Evolutionary conservation across 2,113 vertebrate species (phyloP).

Genomic region (Marcusenius ussheri): DNA sequence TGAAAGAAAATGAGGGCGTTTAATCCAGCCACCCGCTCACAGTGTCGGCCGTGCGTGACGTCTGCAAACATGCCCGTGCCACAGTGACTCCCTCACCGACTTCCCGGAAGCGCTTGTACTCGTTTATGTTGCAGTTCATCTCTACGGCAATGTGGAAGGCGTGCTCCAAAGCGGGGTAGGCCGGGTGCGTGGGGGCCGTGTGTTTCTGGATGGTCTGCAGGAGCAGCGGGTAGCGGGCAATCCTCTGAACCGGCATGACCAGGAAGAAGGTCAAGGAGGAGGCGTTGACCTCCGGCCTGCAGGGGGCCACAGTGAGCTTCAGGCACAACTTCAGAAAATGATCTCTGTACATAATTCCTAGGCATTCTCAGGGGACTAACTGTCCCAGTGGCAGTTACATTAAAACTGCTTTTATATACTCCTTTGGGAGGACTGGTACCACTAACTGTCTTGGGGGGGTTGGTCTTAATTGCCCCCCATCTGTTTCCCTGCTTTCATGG

Average conservation of each 20-base stretch:
- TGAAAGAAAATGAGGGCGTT: background rate
- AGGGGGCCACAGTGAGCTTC: background rate
- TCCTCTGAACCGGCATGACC: slow-evolving; percentile 86
- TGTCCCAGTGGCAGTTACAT: background rate
- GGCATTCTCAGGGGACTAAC: background rate
- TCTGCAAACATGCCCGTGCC: no score
- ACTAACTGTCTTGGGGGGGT: background rate
- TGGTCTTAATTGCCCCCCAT: background rate
- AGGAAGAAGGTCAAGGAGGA: slow-evolving; percentile 84
- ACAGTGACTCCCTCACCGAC: slow-evolving; percentile 68
- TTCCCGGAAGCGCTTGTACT: slow-evolving; percentile 89
- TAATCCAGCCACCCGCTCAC: background rate
- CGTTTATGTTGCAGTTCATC: slow-evolving; percentile 85
- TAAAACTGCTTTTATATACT: background rate
- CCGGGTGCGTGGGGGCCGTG: slow-evolving; percentile 52
- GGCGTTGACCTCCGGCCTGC: slow-evolving; percentile 74
- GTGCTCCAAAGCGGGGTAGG: slow-evolving; percentile 60
- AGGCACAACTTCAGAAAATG: background rate
- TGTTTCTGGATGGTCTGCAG: slow-evolving; percentile 88
- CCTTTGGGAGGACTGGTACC: background rate
- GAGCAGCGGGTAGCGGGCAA: slow-evolving; percentile 85
- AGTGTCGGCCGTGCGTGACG: background rate
- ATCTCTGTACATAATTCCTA: background rate
- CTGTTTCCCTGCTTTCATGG: background rate
- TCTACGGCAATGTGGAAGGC: slow-evolving; percentile 64